Conservation (phyloP, 1,140 invertebrate genomes). For the Helicoverpa zea region DNA sequence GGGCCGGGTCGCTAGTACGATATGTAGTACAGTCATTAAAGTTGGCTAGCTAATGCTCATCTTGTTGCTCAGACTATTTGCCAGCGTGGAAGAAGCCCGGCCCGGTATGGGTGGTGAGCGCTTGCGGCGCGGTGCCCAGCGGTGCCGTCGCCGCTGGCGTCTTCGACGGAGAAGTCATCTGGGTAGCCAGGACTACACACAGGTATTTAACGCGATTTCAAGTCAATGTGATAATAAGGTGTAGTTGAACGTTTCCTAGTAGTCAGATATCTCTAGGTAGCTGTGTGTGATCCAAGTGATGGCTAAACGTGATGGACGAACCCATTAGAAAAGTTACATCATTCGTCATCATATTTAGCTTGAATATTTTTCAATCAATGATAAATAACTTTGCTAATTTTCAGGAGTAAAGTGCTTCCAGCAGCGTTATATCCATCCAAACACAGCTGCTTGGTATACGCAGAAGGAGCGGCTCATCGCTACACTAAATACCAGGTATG, state of each 20-base stretch:
- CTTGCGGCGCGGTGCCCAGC: constrained; percentile 81
- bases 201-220: too few species aligned
- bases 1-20: too few species aligned
- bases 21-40: not conserved
- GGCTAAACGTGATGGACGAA: too few species aligned
- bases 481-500: constrained; percentile 80
- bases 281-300: too few species aligned
- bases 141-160: constrained; percentile 75
- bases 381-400: not conserved
- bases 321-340: too few species aligned
- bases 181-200: constrained; percentile 77
- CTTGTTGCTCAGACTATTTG: constrained; percentile 64
- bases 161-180: constrained; percentile 69
- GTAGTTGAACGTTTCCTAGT: too few species aligned
- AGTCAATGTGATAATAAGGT: too few species aligned
- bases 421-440: constrained; percentile 76
- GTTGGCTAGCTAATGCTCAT: not conserved
- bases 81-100: constrained; percentile 63
- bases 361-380: too few species aligned
- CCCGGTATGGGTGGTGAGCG: constrained; percentile 79
- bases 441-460: constrained; percentile 75
- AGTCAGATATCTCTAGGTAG: too few species aligned
- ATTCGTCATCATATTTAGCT: too few species aligned
- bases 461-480: constrained; percentile 68
- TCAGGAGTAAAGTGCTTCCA: constrained; percentile 72